Evolutionary conservation across 2,797 vertebrate species (phyloP).

Genomic region (Peromyscus aztecus): DNA sequence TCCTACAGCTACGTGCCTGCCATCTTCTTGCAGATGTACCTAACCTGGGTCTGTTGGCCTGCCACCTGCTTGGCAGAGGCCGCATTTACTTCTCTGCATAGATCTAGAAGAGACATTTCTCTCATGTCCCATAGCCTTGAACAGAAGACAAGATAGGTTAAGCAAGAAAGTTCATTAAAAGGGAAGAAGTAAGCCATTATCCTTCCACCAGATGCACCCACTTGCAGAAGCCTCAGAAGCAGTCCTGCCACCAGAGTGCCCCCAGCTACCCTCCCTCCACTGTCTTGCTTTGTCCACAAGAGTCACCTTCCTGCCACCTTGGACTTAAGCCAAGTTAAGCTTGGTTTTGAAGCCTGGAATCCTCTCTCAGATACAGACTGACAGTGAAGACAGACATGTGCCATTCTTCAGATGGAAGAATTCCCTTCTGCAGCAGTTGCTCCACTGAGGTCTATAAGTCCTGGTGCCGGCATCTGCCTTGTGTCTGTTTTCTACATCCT

Average conservation of each 20-base stretch:
- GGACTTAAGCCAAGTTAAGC: neutral
- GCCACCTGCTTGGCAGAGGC: neutral
- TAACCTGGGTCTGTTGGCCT: neutral
- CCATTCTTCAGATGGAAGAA: neutral
- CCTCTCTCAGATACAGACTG: neutral
- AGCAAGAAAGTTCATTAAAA: neutral
- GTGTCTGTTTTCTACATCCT: neutral
- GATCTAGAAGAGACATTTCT: neutral
- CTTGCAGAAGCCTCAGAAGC: neutral
- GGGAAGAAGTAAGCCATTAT: neutral
- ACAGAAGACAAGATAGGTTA: neutral
- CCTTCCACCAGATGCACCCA: neutral
- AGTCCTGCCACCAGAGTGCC: too few relatives aligned
- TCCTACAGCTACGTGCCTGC: fast-evolving
- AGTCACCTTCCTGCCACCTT: neutral
- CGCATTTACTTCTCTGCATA: neutral
- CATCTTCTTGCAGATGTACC: neutral
- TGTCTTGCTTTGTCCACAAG: neutral
- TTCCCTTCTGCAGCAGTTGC: neutral
- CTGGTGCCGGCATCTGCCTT: neutral
- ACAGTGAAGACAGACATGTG: neutral
- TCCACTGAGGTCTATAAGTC: too few relatives aligned
- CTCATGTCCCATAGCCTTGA: neutral
- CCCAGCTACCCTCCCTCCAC: neutral
- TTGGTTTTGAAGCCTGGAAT: neutral